Conservation (phyloP, 2,797 vertebrate genomes). For the Caiman crocodilus region DNA sequence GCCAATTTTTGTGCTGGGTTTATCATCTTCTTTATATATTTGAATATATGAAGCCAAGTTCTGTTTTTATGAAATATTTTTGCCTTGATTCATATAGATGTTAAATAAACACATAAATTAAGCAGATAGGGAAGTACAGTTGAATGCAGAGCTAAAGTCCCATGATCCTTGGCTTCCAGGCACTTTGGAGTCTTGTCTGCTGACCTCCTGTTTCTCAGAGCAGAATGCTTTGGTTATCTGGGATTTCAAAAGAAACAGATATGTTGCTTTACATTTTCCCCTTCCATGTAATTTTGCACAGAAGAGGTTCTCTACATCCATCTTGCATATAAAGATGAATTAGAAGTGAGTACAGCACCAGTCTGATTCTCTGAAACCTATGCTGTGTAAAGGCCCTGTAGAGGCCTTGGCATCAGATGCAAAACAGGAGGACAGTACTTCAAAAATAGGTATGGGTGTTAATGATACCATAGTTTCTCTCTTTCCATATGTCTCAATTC, state of each 20-base stretch:
- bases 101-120: constrained; percentile 65
- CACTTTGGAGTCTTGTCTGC: background rate
- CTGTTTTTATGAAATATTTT: constrained; percentile 50
- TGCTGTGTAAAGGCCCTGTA: background rate
- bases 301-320: background rate
- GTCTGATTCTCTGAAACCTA: background rate
- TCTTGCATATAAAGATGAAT: background rate
- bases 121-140: background rate
- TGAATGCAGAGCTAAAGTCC: constrained; percentile 61
- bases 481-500: background rate
- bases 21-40: constrained; percentile 68
- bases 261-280: background rate
- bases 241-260: background rate
- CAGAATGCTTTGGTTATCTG: constrained; percentile 6
- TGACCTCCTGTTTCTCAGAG: background rate
- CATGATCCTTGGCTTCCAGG: constrained; percentile 34
- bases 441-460: background rate
- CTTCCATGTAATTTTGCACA: background rate
- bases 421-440: background rate
- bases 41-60: constrained; percentile 63
- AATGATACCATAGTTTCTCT: background rate
- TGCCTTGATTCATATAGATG: constrained; percentile 60
- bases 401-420: background rate
- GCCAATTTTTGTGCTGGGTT: constrained; percentile 42
- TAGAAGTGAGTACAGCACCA: background rate